A percentile compares a stretch with the other conserved stretches of the same genome.
Conservation (phyloP, 2,113 vertebrate species). For the Microtus montanus region DNA sequence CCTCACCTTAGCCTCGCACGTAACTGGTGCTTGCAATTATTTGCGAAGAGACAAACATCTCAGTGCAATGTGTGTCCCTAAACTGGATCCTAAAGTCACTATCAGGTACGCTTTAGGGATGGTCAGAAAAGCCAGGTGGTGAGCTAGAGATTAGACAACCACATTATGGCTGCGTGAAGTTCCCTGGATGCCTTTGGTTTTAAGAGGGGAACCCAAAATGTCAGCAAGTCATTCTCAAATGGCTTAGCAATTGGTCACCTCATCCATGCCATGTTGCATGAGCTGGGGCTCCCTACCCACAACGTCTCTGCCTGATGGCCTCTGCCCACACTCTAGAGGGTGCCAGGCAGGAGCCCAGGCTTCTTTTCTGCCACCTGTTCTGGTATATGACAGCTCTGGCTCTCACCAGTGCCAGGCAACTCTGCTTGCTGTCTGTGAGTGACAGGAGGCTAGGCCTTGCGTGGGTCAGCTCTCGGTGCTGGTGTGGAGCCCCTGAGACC, state of each 20-base stretch:
- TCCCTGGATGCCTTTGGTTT: background rate
- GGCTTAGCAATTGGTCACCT: background rate
- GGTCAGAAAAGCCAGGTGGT: background rate
- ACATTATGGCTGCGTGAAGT: background rate
- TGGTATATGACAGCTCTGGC: background rate
- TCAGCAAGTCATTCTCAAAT: background rate
- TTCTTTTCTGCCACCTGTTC: background rate
- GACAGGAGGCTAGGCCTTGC: no score
- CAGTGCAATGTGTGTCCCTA: background rate
- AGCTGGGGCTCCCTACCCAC: background rate
- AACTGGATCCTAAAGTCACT: background rate
- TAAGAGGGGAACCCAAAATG: background rate
- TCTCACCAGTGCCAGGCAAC: background rate
- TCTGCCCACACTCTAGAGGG: background rate
- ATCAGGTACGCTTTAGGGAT: background rate
- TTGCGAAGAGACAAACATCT: background rate
- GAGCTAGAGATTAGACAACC: background rate
- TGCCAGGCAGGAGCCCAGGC: fast-evolving
- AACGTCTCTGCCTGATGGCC: background rate
- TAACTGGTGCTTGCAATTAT: background rate
- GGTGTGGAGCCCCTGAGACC: background rate
- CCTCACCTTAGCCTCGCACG: background rate
- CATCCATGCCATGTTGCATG: background rate
- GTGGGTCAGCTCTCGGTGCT: background rate
- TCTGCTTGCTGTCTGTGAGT: background rate